These are phyloP conservation scores for Empidonax traillii DNA, from an alignment of 2,113 vertebrate genomes.

Conservation along the genomic window DNA sequence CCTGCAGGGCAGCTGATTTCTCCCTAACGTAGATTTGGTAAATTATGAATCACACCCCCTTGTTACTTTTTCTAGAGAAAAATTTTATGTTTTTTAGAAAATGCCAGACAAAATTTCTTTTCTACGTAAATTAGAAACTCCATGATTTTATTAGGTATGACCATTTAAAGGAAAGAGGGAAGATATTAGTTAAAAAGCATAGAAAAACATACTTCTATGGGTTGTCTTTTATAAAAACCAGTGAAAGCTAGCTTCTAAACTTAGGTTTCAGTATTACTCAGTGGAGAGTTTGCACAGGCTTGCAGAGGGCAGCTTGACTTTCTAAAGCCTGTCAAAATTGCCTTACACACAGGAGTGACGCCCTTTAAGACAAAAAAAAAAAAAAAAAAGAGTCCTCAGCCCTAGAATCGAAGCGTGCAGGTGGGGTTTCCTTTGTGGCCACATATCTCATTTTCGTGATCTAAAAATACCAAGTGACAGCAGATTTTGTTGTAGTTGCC, in stretches of 20 bases:
- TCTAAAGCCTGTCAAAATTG: background rate
- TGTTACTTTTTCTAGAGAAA: background rate
- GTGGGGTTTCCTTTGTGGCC: conserved; percentile 62
- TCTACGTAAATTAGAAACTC: background rate
- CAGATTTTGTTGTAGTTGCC: background rate
- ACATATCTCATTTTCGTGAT: background rate
- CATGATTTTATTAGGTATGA: background rate
- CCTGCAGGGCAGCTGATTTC: background rate
- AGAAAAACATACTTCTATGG: background rate
- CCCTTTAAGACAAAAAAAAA: background rate
- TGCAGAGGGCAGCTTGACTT: conserved; percentile 15
- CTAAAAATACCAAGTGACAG: conserved; percentile 38
- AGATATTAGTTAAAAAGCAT: background rate
- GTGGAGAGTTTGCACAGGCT: background rate
- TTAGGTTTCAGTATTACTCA: background rate
- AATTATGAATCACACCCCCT: background rate
- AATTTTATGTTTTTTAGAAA: background rate
- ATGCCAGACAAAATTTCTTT: background rate
- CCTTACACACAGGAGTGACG: background rate
- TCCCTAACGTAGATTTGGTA: background rate
- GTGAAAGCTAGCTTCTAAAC: background rate
- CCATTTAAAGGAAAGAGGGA: background rate
- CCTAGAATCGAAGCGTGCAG: background rate
- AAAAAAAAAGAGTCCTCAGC: background rate
- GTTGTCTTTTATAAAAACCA: background rate